These are phyloP conservation scores for Athalia cordata DNA, from an alignment of 2,888 invertebrate genomes.

Conservation along the genomic window DNA sequence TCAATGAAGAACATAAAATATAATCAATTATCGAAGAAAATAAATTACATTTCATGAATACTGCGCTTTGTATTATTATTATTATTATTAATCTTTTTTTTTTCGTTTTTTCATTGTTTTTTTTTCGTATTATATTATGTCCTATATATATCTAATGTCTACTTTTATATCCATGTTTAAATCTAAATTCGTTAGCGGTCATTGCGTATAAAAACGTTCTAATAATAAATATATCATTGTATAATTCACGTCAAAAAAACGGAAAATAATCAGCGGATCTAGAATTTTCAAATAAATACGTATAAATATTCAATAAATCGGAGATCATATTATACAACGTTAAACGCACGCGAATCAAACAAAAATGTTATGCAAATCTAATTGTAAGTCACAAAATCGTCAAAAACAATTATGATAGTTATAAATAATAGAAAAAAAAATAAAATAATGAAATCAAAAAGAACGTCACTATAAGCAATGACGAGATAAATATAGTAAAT, in stretches of 20 bases:
- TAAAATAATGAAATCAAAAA: too few relatives aligned
- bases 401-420: background rate
- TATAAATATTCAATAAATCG: background rate
- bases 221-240: background rate
- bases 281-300: background rate
- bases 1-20: slow-evolving; percentile 56
- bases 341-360: too few relatives aligned
- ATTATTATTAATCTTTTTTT: slow-evolving; percentile 33
- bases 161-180: background rate
- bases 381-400: background rate
- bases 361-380: background rate
- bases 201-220: slow-evolving; percentile 18
- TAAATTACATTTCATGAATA: slow-evolving; percentile 72
- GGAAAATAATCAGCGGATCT: background rate
- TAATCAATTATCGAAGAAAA: slow-evolving; percentile 60
- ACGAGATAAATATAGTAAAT: slow-evolving; percentile 1
- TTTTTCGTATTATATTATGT: background rate
- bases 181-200: slow-evolving; percentile 28
- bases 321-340: too few relatives aligned
- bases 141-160: too few relatives aligned
- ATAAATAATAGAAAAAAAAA: too few relatives aligned
- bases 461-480: slow-evolving; percentile 25
- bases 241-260: background rate
- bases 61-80: slow-evolving; percentile 65
- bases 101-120: slow-evolving; percentile 38